Conservation (phyloP, 1,140 invertebrate genomes). For the Trissolcus basalis region DNA sequence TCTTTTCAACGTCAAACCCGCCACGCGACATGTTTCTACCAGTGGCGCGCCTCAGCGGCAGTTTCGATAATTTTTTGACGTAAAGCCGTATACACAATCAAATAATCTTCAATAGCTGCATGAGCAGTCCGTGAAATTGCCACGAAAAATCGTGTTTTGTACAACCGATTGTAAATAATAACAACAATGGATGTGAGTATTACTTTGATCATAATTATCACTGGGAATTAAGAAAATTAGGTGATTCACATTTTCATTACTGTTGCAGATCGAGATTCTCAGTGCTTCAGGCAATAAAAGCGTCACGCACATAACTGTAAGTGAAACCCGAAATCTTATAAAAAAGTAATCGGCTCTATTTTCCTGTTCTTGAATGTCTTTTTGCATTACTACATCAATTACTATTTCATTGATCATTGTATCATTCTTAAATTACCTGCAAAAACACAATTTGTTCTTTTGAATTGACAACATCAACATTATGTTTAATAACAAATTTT, state of each 20-base stretch:
- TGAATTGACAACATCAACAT: too few relatives aligned
- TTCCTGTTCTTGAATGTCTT: neutral
- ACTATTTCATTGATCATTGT: too few relatives aligned
- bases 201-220: neutral
- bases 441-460: too few relatives aligned
- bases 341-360: neutral
- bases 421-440: too few relatives aligned
- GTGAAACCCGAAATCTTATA: slow-evolving; percentile 42
- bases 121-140: slow-evolving; percentile 15
- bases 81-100: neutral
- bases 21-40: neutral
- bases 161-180: slow-evolving; percentile 27
- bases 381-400: neutral
- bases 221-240: too few relatives aligned
- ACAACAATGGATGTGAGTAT: slow-evolving; percentile 30
- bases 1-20: neutral
- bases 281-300: slow-evolving; percentile 61
- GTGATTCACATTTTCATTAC: neutral
- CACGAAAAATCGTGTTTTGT: slow-evolving; percentile 9
- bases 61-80: neutral
- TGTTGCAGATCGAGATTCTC: slow-evolving; percentile 67
- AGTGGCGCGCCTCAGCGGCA: neutral
- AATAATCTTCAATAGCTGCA: neutral
- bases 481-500: too few relatives aligned
- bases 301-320: slow-evolving; percentile 66